These are phyloP conservation scores for Heterodera carotae DNA, from an alignment of 1,140 invertebrate species.

Conservation along the genomic window DNA sequence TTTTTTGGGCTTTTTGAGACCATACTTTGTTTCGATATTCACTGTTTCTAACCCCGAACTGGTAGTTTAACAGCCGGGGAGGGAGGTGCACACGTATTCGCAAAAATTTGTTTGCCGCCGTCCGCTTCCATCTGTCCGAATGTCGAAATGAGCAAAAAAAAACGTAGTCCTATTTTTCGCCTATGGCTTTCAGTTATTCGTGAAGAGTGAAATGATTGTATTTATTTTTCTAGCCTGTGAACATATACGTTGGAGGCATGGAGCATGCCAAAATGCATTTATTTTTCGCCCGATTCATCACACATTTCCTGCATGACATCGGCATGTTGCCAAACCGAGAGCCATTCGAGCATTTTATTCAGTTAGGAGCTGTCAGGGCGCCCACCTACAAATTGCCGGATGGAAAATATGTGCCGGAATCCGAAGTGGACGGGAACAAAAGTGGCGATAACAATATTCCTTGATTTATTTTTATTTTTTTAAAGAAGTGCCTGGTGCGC, in stretches of 20 bases:
- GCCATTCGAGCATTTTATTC: constrained; percentile 85
- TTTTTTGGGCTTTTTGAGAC: too few relatives aligned
- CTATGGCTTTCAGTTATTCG: neutral
- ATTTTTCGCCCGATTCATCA: constrained; percentile 92
- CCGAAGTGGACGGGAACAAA: constrained; percentile 72
- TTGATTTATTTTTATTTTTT: neutral
- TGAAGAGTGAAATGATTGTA: neutral
- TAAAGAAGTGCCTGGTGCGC: neutral
- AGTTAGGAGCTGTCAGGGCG: constrained; percentile 92
- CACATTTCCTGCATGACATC: constrained; percentile 82
- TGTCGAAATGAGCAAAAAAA: too few relatives aligned
- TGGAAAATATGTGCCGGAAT: constrained; percentile 77
- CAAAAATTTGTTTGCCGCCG: too few relatives aligned
- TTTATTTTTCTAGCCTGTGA: constrained; percentile 48
- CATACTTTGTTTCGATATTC: too few relatives aligned
- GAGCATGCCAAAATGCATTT: constrained; percentile 81
- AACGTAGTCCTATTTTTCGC: too few relatives aligned
- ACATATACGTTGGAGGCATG: constrained; percentile 61
- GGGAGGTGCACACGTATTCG: too few relatives aligned
- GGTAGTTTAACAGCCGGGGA: too few relatives aligned
- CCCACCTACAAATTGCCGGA: constrained; percentile 78
- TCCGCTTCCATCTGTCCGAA: too few relatives aligned
- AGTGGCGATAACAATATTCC: constrained; percentile 23
- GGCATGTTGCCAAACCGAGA: constrained; percentile 76
- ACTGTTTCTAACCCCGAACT: too few relatives aligned